Conservation (phyloP, 2,888 invertebrate species). For the Bombyx huttoni region DNA sequence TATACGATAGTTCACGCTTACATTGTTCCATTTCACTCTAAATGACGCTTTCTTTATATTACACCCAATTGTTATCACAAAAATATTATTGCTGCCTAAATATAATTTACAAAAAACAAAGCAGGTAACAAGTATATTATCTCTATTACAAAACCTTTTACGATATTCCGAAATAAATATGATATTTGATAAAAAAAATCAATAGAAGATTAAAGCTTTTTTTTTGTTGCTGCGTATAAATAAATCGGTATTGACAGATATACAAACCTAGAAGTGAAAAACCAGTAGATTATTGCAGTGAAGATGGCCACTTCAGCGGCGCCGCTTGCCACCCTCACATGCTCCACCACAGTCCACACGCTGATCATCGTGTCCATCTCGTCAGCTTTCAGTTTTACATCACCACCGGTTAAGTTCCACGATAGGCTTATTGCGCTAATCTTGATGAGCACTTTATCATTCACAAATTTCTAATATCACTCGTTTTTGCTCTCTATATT, state of each 20-base stretch:
- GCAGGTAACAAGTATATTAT: no score
- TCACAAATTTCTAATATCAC: neutral
- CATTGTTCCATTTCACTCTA: no score
- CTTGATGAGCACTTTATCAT: conserved; percentile 20
- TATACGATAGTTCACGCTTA: no score
- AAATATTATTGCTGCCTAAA: no score
- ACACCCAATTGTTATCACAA: no score
- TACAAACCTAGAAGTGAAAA: conserved; percentile 74
- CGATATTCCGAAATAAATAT: no score
- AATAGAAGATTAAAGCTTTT: neutral
- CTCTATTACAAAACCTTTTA: no score
- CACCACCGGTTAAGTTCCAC: conserved; percentile 44
- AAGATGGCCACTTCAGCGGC: conserved; percentile 74
- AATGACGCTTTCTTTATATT: no score
- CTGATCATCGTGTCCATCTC: conserved; percentile 61
- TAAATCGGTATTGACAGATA: neutral
- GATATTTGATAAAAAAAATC: neutral
- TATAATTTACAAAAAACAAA: no score
- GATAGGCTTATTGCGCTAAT: conserved; percentile 35
- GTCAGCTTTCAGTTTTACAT: conserved; percentile 39
- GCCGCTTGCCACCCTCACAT: conserved; percentile 69
- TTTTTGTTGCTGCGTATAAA: neutral
- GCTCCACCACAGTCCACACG: conserved; percentile 63
- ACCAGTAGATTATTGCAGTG: conserved; percentile 74
- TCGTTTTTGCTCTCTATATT: no score